Percentiles rank a stretch among this genome's conserved stretches.
phyloP scores from a whole-genome alignment of 2,113 vertebrate species.

The Zosterops lateralis region DNA sequence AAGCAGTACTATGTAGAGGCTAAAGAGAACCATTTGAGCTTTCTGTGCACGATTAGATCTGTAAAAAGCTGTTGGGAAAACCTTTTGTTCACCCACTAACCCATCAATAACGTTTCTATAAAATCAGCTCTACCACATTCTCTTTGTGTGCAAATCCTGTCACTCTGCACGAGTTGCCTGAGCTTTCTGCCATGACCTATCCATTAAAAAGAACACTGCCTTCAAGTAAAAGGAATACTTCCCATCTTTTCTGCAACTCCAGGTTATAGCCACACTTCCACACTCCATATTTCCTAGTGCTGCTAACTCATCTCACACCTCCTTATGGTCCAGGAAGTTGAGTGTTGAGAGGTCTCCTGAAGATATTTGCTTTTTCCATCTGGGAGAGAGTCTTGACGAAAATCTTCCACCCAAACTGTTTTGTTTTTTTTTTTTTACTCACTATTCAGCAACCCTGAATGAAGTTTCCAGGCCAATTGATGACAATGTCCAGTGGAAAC shows the following conservation, averaged over 20 bases:
- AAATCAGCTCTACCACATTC: background rate
- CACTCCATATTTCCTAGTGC: background rate
- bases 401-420: background rate
- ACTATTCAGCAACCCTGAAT: background rate
- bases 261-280: background rate
- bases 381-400: background rate
- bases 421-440: background rate
- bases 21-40: slow-evolving; percentile 9
- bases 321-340: background rate
- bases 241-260: background rate
- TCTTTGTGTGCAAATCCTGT: background rate
- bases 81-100: background rate
- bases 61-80: slow-evolving; percentile 4
- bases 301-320: background rate
- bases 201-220: too few species aligned
- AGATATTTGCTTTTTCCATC: background rate
- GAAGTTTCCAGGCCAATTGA: background rate
- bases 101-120: background rate
- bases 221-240: background rate
- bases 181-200: background rate
- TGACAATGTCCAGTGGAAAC: background rate
- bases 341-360: background rate
- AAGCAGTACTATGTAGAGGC: background rate
- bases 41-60: background rate
- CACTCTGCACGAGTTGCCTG: background rate